These are phyloP conservation scores for Acanthisitta chloris DNA, from an alignment of 2,113 vertebrate species.

Conservation along the genomic window DNA sequence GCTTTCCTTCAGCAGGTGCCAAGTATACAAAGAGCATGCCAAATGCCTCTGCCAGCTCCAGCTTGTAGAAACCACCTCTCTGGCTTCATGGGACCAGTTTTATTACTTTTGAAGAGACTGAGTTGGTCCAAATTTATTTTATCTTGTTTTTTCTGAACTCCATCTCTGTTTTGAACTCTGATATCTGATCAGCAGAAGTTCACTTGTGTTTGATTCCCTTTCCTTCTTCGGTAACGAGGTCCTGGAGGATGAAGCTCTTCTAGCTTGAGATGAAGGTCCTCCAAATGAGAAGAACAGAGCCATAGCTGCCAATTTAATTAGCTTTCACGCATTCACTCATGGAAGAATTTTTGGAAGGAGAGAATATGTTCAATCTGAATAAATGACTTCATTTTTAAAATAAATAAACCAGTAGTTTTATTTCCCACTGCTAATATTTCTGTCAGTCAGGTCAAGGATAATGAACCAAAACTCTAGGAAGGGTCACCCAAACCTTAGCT, in stretches of 20 bases:
- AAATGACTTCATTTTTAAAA: background rate
- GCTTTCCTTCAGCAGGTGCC: background rate
- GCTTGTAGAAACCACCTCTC: background rate
- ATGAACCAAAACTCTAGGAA: conserved; percentile 8
- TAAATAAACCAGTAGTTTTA: background rate
- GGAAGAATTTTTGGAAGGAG: conserved; percentile 9
- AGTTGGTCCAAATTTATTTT: background rate
- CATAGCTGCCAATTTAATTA: conserved; percentile 33
- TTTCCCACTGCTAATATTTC: conserved; percentile 10
- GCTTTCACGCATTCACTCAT: background rate
- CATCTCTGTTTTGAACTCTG: background rate
- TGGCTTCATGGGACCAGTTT: background rate
- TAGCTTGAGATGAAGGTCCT: conserved; percentile 5
- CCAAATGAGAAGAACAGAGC: background rate
- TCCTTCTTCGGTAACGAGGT: background rate
- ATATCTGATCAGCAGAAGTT: background rate
- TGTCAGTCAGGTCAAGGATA: conserved; percentile 26
- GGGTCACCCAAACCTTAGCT: background rate
- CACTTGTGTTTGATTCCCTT: background rate
- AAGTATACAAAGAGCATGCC: background rate
- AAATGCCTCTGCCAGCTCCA: background rate
- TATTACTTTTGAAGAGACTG: background rate
- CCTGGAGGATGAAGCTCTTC: background rate
- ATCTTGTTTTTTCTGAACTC: background rate
- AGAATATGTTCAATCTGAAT: background rate